Evolutionary conservation across 2,888 invertebrate species (phyloP).

Genomic region (Artemia sinica): DNA sequence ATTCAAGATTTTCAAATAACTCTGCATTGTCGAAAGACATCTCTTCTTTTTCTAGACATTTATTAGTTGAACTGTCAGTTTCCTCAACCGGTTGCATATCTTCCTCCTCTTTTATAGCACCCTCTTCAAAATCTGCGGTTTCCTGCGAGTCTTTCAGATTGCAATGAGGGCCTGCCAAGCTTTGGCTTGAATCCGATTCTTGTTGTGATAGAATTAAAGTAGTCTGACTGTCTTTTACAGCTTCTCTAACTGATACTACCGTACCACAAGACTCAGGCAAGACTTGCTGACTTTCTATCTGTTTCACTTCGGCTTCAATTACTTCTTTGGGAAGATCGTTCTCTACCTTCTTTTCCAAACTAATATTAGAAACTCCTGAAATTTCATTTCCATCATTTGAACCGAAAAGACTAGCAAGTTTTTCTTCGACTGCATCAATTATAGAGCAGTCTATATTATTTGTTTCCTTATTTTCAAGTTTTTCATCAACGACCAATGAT

Average conservation of each 20-base stretch:
- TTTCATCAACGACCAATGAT: background rate
- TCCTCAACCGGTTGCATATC: background rate
- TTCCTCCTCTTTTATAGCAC: background rate
- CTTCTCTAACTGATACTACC: background rate
- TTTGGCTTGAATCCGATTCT: background rate
- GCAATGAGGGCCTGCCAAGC: background rate
- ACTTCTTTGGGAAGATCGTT: background rate
- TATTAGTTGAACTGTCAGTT: background rate
- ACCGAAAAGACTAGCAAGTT: conserved; percentile 3
- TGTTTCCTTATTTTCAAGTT: background rate
- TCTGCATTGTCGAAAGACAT: background rate
- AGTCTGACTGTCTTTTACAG: background rate
- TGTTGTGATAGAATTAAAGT: background rate
- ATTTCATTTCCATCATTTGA: background rate
- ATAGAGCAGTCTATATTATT: background rate
- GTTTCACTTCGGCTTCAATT: background rate
- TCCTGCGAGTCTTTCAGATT: background rate
- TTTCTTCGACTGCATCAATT: background rate
- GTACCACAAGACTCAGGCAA: background rate
- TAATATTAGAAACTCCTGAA: background rate
- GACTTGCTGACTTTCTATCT: background rate
- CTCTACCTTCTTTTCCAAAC: background rate
- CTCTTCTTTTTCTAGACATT: background rate
- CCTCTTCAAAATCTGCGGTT: background rate
- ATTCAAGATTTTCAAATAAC: background rate